These are phyloP conservation scores for Corythaixoides concolor DNA, from an alignment of 2,113 vertebrate genomes.

Conservation along the genomic window DNA sequence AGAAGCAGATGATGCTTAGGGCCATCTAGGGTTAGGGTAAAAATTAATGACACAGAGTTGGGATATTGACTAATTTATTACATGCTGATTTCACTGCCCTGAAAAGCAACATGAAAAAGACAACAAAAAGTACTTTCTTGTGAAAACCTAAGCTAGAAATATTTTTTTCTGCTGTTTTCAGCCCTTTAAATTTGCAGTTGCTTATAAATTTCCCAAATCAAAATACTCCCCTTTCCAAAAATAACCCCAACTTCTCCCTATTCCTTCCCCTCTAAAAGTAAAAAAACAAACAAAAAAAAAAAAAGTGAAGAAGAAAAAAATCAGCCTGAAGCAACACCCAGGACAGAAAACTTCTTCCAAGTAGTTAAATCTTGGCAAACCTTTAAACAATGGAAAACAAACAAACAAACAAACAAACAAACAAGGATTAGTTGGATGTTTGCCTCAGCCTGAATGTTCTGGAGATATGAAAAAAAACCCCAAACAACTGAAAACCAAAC, in stretches of 20 bases:
- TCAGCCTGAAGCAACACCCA: not conserved
- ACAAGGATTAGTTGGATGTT: not conserved
- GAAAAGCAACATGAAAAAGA: not conserved
- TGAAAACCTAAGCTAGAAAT: not conserved
- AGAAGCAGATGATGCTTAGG: not conserved
- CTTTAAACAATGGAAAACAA: conserved; percentile 17
- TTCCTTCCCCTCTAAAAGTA: not conserved
- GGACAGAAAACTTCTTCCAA: conserved; percentile 14
- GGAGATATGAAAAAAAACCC: not conserved
- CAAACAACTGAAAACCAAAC: not conserved
- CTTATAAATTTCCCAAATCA: not conserved
- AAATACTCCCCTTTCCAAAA: not conserved
- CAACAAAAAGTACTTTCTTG: not conserved
- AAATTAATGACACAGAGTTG: not conserved
- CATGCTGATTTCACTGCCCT: not conserved
- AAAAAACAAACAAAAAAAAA: not conserved
- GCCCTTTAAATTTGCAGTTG: not conserved
- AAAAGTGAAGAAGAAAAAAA: not conserved
- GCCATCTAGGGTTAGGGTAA: not conserved
- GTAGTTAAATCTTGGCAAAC: conserved; percentile 19
- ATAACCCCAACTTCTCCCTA: not conserved
- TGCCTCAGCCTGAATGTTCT: conserved; percentile 18
- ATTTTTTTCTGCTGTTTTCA: conserved; percentile 4
- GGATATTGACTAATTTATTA: not conserved
- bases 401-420: not conserved